These are phyloP conservation scores for Pedicia rivosa DNA, from an alignment of 2,888 invertebrate species.

Conservation along the genomic window DNA sequence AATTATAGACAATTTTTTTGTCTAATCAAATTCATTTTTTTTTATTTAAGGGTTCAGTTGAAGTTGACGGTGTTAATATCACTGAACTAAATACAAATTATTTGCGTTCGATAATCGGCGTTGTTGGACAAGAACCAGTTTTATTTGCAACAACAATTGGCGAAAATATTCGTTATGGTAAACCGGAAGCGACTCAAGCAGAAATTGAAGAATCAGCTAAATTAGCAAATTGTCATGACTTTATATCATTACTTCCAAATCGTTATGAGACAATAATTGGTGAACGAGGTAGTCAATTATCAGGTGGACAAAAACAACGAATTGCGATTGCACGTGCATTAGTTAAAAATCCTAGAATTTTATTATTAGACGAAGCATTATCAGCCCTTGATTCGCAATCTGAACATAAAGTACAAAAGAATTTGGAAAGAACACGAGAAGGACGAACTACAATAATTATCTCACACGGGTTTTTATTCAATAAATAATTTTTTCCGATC, in stretches of 20 bases:
- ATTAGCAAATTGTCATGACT: conserved; percentile 60
- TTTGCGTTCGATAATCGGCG: conserved; percentile 60
- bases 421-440: conserved; percentile 56
- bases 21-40: too few relatives aligned
- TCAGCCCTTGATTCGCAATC: conserved; percentile 69
- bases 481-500: too few relatives aligned
- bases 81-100: conserved; percentile 52
- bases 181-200: conserved; percentile 42
- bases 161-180: conserved; percentile 55
- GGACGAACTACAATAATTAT: conserved; percentile 61
- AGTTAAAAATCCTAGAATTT: conserved; percentile 54
- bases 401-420: conserved; percentile 65
- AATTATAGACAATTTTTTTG: not conserved
- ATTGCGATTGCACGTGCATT: conserved; percentile 73
- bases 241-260: conserved; percentile 56
- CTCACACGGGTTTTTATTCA: too few relatives aligned
- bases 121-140: conserved; percentile 79
- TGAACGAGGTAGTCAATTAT: conserved; percentile 62
- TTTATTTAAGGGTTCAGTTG: conserved; percentile 32
- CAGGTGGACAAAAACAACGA: conserved; percentile 72
- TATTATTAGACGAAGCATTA: conserved; percentile 67
- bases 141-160: conserved; percentile 64
- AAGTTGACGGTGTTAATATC: conserved; percentile 44
- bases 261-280: conserved; percentile 66
- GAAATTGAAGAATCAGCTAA: conserved; percentile 54